Conservation (phyloP, 2,113 vertebrate species). For the Pelecanus crispus region DNA sequence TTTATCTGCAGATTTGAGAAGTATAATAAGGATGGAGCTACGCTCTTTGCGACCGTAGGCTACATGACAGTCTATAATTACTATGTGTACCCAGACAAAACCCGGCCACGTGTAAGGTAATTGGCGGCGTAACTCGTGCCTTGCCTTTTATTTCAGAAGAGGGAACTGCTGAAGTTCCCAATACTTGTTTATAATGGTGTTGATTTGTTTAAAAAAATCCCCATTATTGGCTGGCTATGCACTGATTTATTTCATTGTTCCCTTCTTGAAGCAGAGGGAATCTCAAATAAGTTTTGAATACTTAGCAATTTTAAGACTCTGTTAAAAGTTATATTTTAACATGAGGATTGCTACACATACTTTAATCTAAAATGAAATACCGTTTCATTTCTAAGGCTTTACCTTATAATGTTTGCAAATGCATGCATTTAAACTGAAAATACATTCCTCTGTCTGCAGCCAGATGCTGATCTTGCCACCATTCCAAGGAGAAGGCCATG, state of each 20-base stretch:
- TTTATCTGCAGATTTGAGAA: constrained; percentile 99
- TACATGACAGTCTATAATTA: constrained; percentile 99
- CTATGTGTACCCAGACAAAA: constrained; percentile 99
- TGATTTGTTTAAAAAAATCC: constrained; percentile 74
- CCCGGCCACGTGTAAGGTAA: constrained; percentile 99
- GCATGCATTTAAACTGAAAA: constrained; percentile 41
- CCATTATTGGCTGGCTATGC: constrained; percentile 64
- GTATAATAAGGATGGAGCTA: constrained; percentile 99
- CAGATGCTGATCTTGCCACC: constrained; percentile 98
- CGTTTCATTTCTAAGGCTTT: background rate
- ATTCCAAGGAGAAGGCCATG: constrained; percentile 98
- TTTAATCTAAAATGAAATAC: background rate
- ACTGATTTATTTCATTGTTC: constrained; percentile 72
- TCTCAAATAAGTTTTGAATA: constrained; percentile 53
- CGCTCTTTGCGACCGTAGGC: constrained; percentile 98
- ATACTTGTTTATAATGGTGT: constrained; percentile 79
- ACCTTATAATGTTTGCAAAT: background rate
- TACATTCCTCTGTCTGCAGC: constrained; percentile 72
- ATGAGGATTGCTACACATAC: background rate
- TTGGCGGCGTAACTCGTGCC: constrained; percentile 94
- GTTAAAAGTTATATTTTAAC: background rate
- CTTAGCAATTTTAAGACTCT: constrained; percentile 21
- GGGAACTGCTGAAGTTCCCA: constrained; percentile 81
- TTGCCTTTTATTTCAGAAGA: constrained; percentile 85
- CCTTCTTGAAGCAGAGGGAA: constrained; percentile 40